Conservation (phyloP, 1,140 invertebrate species). For the Cryptotermes secundus region DNA sequence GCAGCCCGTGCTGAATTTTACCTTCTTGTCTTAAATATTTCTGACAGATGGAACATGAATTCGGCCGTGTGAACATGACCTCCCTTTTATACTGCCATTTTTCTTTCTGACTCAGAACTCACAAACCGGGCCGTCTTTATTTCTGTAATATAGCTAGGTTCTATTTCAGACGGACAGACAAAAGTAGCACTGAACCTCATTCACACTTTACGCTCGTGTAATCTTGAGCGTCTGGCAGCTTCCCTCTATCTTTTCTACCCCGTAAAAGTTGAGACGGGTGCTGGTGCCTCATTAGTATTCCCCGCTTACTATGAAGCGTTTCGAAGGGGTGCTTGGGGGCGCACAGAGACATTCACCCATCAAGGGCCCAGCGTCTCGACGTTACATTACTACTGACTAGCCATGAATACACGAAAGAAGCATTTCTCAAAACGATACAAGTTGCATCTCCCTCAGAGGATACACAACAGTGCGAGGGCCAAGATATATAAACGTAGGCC, state of each 20-base stretch:
- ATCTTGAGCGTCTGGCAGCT: neutral
- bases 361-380: neutral
- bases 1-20: no score
- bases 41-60: no score
- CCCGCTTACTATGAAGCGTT: neutral
- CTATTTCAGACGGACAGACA: no score
- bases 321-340: neutral
- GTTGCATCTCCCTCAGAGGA: neutral
- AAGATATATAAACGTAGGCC: neutral
- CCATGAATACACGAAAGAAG: conserved; percentile 16
- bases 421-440: neutral
- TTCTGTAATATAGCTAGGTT: no score
- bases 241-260: neutral
- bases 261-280: neutral
- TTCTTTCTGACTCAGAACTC: no score
- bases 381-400: neutral
- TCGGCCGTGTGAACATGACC: no score
- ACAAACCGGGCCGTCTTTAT: no score
- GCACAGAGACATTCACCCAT: neutral
- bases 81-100: no score
- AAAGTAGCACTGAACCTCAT: no score
- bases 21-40: no score
- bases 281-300: neutral
- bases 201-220: neutral
- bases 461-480: neutral